Evolutionary conservation across 2,113 vertebrate genomes (phyloP), one percentile per base, ranked within the genome.

Genomic region (Marmota flaviventris): DNA sequence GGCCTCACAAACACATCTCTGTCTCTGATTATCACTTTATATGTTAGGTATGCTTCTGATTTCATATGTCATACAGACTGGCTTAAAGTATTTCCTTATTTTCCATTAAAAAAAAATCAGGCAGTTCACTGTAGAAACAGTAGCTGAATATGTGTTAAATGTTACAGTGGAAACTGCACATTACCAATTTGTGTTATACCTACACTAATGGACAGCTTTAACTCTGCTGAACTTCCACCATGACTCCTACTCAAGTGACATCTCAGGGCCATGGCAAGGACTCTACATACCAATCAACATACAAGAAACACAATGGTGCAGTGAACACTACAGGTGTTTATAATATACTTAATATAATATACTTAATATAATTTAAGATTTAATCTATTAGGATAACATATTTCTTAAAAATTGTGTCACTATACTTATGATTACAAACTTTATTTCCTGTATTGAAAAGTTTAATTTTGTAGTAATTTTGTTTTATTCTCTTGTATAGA

Each of bases 391-490:
- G 5, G 45, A 77, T 69, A 42, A 75, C 3, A 81, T 3, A 53
- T 7, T 24, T 12, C 61, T 95, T 39, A 34, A 45, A 89, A 92
- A 32, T 73, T 81, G 17, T 77, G 22, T 39, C 10, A 20, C 10
- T 73, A 3, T 58, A 17, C 4, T 37, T 72, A 85, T 7, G 32
- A 96, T 69, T n/a, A 63, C 14, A 95, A 37, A 72, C 70, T 58
- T 37, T 73, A 77, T 61, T 85, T 77, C 34, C 51, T 69, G 45
- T 63, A 34, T 34, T 69, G n/a, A 94, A 91, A 91, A 56, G 5
- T 37, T 93, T 63, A 89, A n/a, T 86, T 93, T 56, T 86, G 27
- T 48, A 32, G 5, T 79, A 77, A 89, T 78, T 93, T 34, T 8
- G 3, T 34, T 82, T 70, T 58, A 8, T 69, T 69, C 89, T 24